Evolutionary conservation across 2,797 vertebrate genomes (phyloP), one percentile per base, ranked within the genome.

Genomic region (Clarias fuscus): DNA sequence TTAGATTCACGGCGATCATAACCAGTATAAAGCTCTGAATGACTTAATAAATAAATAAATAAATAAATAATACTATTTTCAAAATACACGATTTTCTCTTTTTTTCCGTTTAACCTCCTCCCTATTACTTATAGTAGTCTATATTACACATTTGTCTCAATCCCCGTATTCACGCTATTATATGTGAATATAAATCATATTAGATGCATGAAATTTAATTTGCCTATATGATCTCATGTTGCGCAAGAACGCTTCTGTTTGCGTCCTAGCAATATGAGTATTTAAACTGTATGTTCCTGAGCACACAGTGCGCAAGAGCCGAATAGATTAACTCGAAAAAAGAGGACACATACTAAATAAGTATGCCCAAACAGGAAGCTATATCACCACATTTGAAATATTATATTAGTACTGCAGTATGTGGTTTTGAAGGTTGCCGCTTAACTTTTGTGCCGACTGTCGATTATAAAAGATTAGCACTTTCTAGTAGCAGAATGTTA

Each of bases 361-460:
- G 18, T 62, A 61, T 79, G 30, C 40, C 20, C 77, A 40, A 64
- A 64, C 17, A 62, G 10, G 48, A 53, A 53, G 48, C 11, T 20
- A 18, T 40, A 40, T 20, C 68, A 43, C 30, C 24, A 48, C 33
- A 43, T 84, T 62, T 37, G 10, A 83, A 18, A 83, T 71, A 15
- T 70, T 80, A 48, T 18, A 65, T 65, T 48, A 64, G 59, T 48
- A 27, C 14, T n/a, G 61, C 61, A 81, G 27, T 37, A 18, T 82
- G 48, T 30, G 68, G 82, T 83, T 71, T 58, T 72, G 56, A 59
- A 72, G 56, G 48, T 72, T 20, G 70, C 10, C 22, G 40, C 37
- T 85, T 71, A 20, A 81, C 65, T 79, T 84, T 73, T 75, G 80
- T 82, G 68, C 71, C 14, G 81, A 70, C 48, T 76, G 67, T 86